A percentile compares a stretch with the other conserved stretches of the same genome.
Conservation (phyloP, 2,888 invertebrate species). For the Cenopis cana region DNA sequence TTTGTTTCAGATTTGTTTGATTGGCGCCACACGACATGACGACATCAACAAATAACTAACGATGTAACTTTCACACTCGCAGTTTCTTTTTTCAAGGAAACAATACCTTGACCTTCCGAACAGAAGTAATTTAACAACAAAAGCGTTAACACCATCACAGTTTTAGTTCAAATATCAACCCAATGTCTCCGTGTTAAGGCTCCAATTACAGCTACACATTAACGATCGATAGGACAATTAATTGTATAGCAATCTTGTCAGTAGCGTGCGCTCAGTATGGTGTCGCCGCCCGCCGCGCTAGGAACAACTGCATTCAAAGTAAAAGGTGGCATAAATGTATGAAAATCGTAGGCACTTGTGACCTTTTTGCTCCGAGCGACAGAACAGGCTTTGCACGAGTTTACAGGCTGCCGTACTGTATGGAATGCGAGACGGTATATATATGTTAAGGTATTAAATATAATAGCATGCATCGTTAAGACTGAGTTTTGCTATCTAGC, state of each 20-base stretch:
- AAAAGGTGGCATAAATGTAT: background rate
- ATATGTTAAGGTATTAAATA: background rate
- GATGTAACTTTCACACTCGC: constrained; percentile 7
- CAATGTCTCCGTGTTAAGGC: background rate
- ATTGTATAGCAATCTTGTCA: background rate
- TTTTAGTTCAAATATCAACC: background rate
- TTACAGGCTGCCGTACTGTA: constrained; percentile 21
- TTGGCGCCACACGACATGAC: background rate
- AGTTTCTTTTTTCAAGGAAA: constrained; percentile 9
- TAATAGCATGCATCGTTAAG: too few relatives aligned
- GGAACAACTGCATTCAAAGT: background rate
- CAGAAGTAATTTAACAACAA: background rate
- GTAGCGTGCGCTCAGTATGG: constrained; percentile 62
- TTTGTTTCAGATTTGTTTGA: background rate
- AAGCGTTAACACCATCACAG: background rate
- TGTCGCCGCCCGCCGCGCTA: constrained; percentile 52
- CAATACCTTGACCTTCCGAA: constrained; percentile 23
- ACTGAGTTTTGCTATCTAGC: too few relatives aligned
- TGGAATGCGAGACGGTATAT: constrained; percentile 12
- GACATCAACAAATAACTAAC: background rate
- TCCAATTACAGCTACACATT: background rate
- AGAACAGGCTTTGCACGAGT: constrained; percentile 15
- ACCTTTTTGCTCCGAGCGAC: background rate
- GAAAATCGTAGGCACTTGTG: background rate
- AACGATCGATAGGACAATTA: background rate